Base-by-base conservation (phyloP, 2,888 invertebrate species). In the Sceliomorpha sp. region DNA sequence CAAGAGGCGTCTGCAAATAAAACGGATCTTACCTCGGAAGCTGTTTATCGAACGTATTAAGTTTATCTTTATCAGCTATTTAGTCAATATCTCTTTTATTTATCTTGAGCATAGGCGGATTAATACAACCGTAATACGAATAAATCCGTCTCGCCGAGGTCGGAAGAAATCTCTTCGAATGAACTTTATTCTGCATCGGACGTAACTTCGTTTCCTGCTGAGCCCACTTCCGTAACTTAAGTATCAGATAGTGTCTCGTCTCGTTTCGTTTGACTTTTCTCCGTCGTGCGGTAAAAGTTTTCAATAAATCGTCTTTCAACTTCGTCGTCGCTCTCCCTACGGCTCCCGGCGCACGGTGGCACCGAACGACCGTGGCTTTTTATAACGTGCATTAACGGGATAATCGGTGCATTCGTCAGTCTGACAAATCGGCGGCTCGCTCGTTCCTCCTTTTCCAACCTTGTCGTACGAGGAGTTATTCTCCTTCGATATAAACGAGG, bases 281-380 rank as follows among this genome's bases (percentile, higher is more conserved):
- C 34, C 51, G 44, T 44, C 44, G 31, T 39, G 42, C 31, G 45
- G 53, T 70, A 59, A 73, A 76, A 73, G 60, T 76, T 75, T 70
- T 70, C 70, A 73, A 78, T 76, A 73, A 77, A 74, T 75, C 70
- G 64, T 67, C 64, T 50, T 48, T 42, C 42, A 73, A 76, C 62
- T 76, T 74, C 37, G 32, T 44, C 40, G 53, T 60, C 20, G 42
- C 31, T 56, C 31, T 56, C 36, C 27, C 37, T 29, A 44, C 53
- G 34, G 48, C 37, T 48, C 32, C 36, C 40, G 50, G 34, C 47
- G 9, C 51, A 31, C 34, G 45, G 48, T 24, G 37, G 51, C 55
- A 51, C 60, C 36, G 45, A 56, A 60, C 51, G 56, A 60, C 51
- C 44, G 26, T 44, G 44, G 42, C 58, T 59, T 71, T 73, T 68